phyloP scores from a whole-genome alignment of 1,140 invertebrate genomes.

The Halictus rubicundus region DNA sequence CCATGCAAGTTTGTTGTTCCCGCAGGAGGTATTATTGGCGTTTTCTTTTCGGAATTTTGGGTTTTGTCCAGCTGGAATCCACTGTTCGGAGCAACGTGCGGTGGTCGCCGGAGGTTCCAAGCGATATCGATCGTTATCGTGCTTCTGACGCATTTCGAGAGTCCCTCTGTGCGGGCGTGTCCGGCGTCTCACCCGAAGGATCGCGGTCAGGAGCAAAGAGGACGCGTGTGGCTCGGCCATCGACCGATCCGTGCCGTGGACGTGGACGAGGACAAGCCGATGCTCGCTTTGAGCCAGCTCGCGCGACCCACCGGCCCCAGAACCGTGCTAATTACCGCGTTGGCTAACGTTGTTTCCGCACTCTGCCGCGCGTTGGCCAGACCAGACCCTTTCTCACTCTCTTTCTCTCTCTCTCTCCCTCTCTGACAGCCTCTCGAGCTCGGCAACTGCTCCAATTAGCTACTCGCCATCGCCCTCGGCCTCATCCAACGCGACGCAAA shows the following conservation, averaged over 20 bases:
- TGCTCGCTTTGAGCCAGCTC: constrained; percentile 8
- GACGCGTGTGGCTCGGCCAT: not conserved
- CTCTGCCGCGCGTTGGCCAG: not conserved
- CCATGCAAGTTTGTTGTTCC: too few relatives aligned
- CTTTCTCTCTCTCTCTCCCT: too few relatives aligned
- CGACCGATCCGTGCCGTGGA: not conserved
- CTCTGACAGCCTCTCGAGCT: not conserved
- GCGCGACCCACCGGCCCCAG: not conserved
- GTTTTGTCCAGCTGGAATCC: too few relatives aligned
- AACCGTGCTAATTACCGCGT: constrained; percentile 5
- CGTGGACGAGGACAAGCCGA: not conserved
- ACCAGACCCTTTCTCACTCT: not conserved
- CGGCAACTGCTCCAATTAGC: constrained; percentile 22
- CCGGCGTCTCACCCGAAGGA: not conserved
- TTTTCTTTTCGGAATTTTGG: constrained; percentile 45
- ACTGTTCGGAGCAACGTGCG: too few relatives aligned
- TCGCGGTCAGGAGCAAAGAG: not conserved
- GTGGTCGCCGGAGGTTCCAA: constrained; percentile 50
- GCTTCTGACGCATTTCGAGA: constrained; percentile 40
- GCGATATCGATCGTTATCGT: constrained; percentile 57
- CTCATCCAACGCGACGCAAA: not conserved
- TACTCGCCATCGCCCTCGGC: not conserved
- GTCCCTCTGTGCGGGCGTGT: constrained; percentile 12
- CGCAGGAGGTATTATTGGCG: too few relatives aligned
- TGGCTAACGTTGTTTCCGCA: constrained; percentile 6